Evolutionary conservation across 2,113 vertebrate species (phyloP), one percentile per base, ranked within the genome.

Genomic region (Nannospalax galili): DNA sequence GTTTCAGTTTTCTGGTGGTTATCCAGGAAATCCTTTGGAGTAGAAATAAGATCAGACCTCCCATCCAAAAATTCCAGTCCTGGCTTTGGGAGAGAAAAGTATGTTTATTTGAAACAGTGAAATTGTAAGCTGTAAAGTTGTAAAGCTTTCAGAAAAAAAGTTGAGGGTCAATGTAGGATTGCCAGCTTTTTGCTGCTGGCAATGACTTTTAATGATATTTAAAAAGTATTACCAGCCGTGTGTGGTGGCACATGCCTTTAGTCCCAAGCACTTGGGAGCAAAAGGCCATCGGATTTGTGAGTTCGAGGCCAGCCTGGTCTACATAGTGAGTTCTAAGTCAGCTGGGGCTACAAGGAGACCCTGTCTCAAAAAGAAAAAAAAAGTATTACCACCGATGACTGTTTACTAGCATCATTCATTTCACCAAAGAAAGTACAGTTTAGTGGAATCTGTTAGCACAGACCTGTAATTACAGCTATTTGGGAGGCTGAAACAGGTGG

Each of bases 81-180:
- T 92, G 65, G 30, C 58, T 92, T 90, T 32, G 48, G n/a, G n/a
- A 19, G 28, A 73, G 73, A 69, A 95, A 92, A 87, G 16, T 42
- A 87, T 92, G 84, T 92, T 95, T 90, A 40, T 84, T 65, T 93
- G 58, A 40, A 95, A 65, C 40, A 95, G 67, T 88, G 93, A 96
- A 90, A 96, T 90, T 30, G 89, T 92, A 94, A 42, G 88, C 48
- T 88, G 80, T 81, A 73, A 73, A 73, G 40, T 45, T 95, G 77
- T 91, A 62, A 79, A 72, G 30, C 82, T 95, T 93, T 48, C 67
- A 89, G 93, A 0, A 69, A 35, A 75, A 72, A 82, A 92, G 73
- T 26, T 4, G 42, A 26, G 72, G 52, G 86, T 24, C 77, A 69
- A 86, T 73, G 30, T 75, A 87, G 58, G 48, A 95, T 58, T 88